Base-by-base conservation (phyloP, 2,888 invertebrate genomes). In the Notodonta ziczac region DNA sequence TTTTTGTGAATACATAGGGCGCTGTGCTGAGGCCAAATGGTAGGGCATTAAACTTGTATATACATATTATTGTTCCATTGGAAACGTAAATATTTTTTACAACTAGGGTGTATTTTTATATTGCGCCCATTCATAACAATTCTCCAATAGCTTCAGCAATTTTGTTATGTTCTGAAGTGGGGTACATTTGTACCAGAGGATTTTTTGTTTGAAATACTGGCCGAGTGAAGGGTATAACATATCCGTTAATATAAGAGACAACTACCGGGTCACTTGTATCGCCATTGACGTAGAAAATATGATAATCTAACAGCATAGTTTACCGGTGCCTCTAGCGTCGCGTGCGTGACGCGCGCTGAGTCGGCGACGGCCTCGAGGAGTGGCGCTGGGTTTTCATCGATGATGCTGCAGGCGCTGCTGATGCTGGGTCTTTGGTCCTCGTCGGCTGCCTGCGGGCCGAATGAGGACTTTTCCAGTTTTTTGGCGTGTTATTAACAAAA, bases 101-200 rank as follows among this genome's bases (percentile, higher is more conserved):
- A n/a, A n/a, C n/a, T n/a, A n/a, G n/a, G n/a, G n/a, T n/a, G n/a
- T n/a, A n/a, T n/a, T n/a, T n/a, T n/a, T n/a, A n/a, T n/a, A n/a
- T n/a, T n/a, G n/a, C n/a, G n/a, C n/a, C n/a, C n/a, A n/a, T n/a
- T n/a, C n/a, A n/a, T n/a, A n/a, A n/a, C n/a, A n/a, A n/a, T n/a
- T n/a, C n/a, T n/a, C n/a, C n/a, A 14, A 48, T 39, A 39, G 24
- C 24, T 24, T 24, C 24, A 24, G 24, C 24, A 24, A 24, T 24
- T 24, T 24, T 24, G 24, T 24, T 24, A 24, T 24, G 24, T 76
- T 76, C 71, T 77, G 50, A 16, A 50, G 42, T n/a, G n/a, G 24
- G 24, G 24, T 24, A 24, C 24, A 24, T 24, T 24, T 24, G 24
- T 24, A 24, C 24, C 24, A 24, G 24, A 24, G 24, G 24, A 24